Conservation (phyloP, 2,888 invertebrate species). For the Calliphora vomitoria region DNA sequence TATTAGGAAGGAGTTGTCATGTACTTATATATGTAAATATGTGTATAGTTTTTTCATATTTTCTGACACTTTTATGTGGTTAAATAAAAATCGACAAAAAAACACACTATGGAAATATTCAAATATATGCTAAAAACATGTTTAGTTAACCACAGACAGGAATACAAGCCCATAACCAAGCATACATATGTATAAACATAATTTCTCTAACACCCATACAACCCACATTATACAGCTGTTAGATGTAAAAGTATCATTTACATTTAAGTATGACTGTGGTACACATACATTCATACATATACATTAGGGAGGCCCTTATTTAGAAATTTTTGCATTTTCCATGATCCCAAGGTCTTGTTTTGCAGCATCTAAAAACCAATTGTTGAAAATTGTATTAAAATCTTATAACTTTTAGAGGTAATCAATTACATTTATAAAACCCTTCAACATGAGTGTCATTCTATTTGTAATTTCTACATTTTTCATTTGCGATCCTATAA, state of each 20-base stretch:
- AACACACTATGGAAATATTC: conserved; percentile 18
- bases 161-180: background rate
- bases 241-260: background rate
- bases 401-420: background rate
- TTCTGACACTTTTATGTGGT: conserved; percentile 23
- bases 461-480: too few relatives aligned
- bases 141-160: conserved; percentile 31
- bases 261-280: background rate
- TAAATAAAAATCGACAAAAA: background rate
- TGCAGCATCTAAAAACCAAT: too few relatives aligned
- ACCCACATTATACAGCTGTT: background rate
- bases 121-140: conserved; percentile 39
- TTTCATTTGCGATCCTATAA: too few relatives aligned
- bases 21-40: background rate
- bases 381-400: too few relatives aligned
- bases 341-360: too few relatives aligned
- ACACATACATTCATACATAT: background rate
- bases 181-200: background rate
- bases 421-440: too few relatives aligned
- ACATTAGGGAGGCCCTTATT: too few relatives aligned
- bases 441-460: too few relatives aligned
- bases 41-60: conserved; percentile 20
- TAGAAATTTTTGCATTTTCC: too few relatives aligned
- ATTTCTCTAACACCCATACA: background rate
- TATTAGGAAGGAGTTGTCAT: background rate